These are phyloP conservation scores for Hirtodrosophila duncani DNA, from an alignment of 2,888 invertebrate species.

Conservation along the genomic window DNA sequence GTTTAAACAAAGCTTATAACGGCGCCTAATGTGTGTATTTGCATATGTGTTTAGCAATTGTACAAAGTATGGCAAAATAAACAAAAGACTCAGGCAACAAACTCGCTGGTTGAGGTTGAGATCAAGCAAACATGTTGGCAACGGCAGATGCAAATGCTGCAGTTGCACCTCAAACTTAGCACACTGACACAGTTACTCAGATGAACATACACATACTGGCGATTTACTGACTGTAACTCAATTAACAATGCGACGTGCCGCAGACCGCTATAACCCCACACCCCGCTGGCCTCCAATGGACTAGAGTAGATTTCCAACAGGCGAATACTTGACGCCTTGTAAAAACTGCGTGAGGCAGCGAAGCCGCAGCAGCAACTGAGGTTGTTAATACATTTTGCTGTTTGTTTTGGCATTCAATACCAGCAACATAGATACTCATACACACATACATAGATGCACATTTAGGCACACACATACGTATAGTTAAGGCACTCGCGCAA, in stretches of 20 bases:
- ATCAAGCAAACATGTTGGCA: constrained; percentile 45
- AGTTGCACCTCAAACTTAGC: constrained; percentile 38
- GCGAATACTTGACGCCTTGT: constrained; percentile 17
- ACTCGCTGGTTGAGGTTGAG: constrained; percentile 35
- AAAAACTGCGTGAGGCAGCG: too few relatives aligned
- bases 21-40: constrained; percentile 30
- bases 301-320: too few relatives aligned
- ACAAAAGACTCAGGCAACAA: constrained; percentile 68
- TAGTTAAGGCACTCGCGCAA: constrained; percentile 14
- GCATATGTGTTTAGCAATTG: constrained; percentile 5
- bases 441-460: not conserved
- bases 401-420: constrained; percentile 6
- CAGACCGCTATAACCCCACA: constrained; percentile 13
- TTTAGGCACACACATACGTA: not conserved
- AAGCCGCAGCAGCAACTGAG: too few relatives aligned
- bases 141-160: constrained; percentile 21
- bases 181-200: constrained; percentile 53
- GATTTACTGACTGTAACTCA: constrained; percentile 45
- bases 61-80: constrained; percentile 37
- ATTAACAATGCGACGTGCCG: constrained; percentile 48
- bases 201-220: constrained; percentile 15
- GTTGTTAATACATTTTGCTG: not conserved
- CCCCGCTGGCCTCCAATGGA: too few relatives aligned
- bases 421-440: not conserved
- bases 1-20: constrained; percentile 42